phyloP scores from a whole-genome alignment of 1,140 invertebrate genomes.

The Aricia agestis region DNA sequence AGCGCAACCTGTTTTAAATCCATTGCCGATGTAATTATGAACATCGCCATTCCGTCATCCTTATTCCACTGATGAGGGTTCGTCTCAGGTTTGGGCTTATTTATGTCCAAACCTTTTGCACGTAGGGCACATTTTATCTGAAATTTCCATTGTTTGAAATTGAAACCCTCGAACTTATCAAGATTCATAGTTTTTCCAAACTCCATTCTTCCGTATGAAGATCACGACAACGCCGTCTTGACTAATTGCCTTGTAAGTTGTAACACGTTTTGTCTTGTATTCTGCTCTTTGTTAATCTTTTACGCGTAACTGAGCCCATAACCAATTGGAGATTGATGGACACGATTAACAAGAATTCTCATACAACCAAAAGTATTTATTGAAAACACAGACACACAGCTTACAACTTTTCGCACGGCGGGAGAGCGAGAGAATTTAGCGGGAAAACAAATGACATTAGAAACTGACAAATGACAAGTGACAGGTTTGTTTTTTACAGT shows the following conservation, averaged over 20 bases:
- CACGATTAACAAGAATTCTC: neutral
- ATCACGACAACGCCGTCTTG: too few relatives aligned
- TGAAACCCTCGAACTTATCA: conserved; percentile 39
- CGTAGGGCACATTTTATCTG: conserved; percentile 31
- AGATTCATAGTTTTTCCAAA: conserved; percentile 25
- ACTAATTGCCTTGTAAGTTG: too few relatives aligned
- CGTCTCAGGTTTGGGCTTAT: conserved; percentile 24
- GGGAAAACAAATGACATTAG: too few relatives aligned
- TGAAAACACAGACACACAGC: too few relatives aligned
- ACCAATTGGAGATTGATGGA: neutral
- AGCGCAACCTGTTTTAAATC: conserved; percentile 29
- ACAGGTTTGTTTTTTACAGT: too few relatives aligned
- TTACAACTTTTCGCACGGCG: too few relatives aligned
- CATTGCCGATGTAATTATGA: conserved; percentile 29
- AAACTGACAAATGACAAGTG: too few relatives aligned
- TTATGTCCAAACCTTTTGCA: conserved; percentile 36
- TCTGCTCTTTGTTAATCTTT: neutral
- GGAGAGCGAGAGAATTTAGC: too few relatives aligned
- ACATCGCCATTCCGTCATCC: conserved; percentile 34
- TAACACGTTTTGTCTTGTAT: neutral
- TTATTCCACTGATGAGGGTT: conserved; percentile 26
- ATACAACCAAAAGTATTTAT: too few relatives aligned
- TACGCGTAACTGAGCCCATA: neutral
- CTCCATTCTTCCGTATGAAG: too few relatives aligned
- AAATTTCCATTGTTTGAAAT: conserved; percentile 42